A percentile compares a stretch with the other conserved stretches of the same genome.
These are phyloP conservation scores for Platalea minor DNA, from an alignment of 2,797 vertebrate species.

Conservation along the genomic window DNA sequence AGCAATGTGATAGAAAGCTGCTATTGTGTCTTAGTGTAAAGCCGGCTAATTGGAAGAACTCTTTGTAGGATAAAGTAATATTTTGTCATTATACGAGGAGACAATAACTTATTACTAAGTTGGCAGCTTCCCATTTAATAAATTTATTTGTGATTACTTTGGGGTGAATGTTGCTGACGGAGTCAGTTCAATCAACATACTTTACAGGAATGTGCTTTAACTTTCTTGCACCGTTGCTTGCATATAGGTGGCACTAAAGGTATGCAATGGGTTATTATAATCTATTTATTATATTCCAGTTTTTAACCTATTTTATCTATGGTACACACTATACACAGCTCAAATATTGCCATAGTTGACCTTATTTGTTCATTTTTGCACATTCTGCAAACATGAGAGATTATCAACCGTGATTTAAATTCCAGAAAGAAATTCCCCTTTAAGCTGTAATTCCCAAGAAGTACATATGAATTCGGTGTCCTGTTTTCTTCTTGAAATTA, in stretches of 20 bases:
- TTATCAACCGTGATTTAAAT: neutral
- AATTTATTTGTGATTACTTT: neutral
- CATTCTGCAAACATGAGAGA: neutral
- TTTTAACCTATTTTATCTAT: neutral
- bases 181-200: neutral
- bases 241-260: constrained; percentile 9
- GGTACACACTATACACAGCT: neutral
- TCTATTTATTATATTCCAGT: neutral
- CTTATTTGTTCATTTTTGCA: neutral
- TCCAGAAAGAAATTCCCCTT: neutral
- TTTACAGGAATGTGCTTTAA: neutral
- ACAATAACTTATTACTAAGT: neutral
- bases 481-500: neutral
- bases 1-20: neutral
- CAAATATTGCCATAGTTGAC: neutral
- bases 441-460: neutral
- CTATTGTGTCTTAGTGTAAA: neutral
- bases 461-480: neutral
- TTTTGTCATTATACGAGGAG: neutral
- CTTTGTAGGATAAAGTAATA: neutral
- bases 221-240: neutral
- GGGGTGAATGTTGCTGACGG: neutral
- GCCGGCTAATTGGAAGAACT: neutral
- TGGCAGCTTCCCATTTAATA: neutral
- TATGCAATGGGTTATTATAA: neutral